A percentile compares a stretch with the other conserved stretches of the same genome.
Evolutionary conservation across 2,888 invertebrate species (phyloP).

Genomic region (Chymomyza procnemis): DNA sequence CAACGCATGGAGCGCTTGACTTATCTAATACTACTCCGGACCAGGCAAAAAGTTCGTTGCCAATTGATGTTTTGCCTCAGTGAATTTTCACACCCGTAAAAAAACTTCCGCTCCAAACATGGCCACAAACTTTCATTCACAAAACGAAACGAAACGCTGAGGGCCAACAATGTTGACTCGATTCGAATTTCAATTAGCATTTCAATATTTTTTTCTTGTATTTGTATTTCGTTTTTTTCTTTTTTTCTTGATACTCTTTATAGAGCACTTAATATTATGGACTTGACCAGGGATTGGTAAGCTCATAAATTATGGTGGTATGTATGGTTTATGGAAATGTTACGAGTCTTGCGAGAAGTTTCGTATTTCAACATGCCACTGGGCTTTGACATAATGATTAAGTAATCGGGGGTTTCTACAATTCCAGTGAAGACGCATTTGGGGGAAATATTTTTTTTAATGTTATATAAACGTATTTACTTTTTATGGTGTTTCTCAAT

Average conservation of each 20-base stretch:
- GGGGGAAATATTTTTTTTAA: too few species aligned
- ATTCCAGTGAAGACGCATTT: too few species aligned
- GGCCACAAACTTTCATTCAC: constrained; percentile 41
- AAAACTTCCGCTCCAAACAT: constrained; percentile 44
- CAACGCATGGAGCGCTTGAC: constrained; percentile 7
- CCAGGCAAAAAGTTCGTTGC: constrained; percentile 7
- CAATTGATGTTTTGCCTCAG: constrained; percentile 41
- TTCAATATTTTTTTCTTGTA: constrained; percentile 29
- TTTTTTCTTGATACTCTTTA: constrained; percentile 25
- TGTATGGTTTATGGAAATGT: background rate
- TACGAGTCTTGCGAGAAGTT: background rate
- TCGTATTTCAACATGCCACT: too few species aligned
- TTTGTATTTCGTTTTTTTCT: too few species aligned
- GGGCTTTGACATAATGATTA: too few species aligned
- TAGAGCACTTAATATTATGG: background rate
- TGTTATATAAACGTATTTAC: too few species aligned
- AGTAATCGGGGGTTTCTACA: too few species aligned
- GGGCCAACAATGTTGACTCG: constrained; percentile 13
- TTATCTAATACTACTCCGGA: background rate
- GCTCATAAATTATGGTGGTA: background rate
- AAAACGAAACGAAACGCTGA: constrained; percentile 26
- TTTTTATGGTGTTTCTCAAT: too few species aligned
- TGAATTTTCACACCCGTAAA: constrained; percentile 49
- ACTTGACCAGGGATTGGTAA: background rate
- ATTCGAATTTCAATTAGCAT: constrained; percentile 57